Evolutionary conservation across 2,797 vertebrate species (phyloP).

Genomic region (Heliangelus exortis): DNA sequence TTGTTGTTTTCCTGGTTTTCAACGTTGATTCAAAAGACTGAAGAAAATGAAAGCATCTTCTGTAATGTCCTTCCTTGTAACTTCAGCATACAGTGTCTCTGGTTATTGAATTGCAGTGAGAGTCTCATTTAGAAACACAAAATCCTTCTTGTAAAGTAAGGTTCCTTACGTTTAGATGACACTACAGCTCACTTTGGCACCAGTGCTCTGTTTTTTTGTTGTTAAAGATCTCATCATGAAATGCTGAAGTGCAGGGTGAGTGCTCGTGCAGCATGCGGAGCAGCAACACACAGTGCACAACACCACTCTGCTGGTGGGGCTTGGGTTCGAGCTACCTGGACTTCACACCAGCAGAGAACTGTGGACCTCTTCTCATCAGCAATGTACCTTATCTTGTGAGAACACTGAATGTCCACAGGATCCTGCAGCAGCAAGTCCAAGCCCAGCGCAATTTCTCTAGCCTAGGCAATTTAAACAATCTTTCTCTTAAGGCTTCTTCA

Average conservation of each 20-base stretch:
- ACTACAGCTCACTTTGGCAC: neutral
- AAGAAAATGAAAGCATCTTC: constrained; percentile 55
- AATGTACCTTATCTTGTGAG: neutral
- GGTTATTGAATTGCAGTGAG: constrained; percentile 26
- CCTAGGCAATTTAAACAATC: neutral
- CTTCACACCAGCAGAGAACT: neutral
- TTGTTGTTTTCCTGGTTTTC: constrained; percentile 53
- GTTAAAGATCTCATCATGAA: neutral
- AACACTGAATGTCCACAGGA: neutral
- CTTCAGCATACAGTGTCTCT: constrained; percentile 28
- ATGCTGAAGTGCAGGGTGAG: neutral
- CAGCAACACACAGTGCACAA: neutral
- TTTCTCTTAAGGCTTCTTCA: neutral
- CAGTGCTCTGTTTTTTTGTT: neutral
- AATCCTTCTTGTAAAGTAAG: constrained; percentile 5
- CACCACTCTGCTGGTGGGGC: neutral
- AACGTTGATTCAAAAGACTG: constrained; percentile 47
- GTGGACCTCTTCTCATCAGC: neutral
- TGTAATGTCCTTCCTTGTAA: constrained; percentile 34
- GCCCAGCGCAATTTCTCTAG: neutral
- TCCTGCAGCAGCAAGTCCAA: neutral
- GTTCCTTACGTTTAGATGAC: neutral
- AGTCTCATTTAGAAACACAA: constrained; percentile 23
- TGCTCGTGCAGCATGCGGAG: no score
- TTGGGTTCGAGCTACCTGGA: neutral